Base-by-base conservation (phyloP, 2,888 invertebrate genomes). In the Gastrophysa polygoni region DNA sequence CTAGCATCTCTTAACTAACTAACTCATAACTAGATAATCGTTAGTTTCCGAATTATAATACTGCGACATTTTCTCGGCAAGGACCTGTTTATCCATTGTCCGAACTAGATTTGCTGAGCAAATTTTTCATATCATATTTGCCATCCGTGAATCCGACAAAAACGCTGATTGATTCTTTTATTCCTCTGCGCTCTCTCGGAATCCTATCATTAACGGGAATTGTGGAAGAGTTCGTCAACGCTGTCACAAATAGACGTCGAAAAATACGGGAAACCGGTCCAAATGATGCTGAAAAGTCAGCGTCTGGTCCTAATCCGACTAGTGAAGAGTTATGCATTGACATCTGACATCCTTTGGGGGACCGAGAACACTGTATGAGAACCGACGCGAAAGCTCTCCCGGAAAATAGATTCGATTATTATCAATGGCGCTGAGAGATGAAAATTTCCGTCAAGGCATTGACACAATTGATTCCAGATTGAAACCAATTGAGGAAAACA, bases 241-340 rank as follows among this genome's bases (percentile, higher is more conserved):
- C 21, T 52, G 52, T 52, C 52, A 52, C 21, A 52, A 38, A 16
- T 34, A 14, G 21, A 52, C 34, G 21, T 38, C 34, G 38, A 38
- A 38, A 52, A 52, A 52, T 52, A 34, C 34, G 38, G 52, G 38
- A 43, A 59, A 38, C 47, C 52, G 46, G 46, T 32, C 70, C 61
- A 68, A 69, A 67, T 68, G 67, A 69, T 64, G 66, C 57, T 66
- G 64, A 66, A 64, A 69, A 62, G 65, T 59, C 59, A 59, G 64
- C 66, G 17, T 66, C 51, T 18, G 55, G 59, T 50, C 47, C 59
- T 72, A 70, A 72, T 71, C 71, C 70, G 67, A 51, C 56, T 52
- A 63, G 70, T 70, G 71, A 72, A 69, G 69, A 71, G 72, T 71
- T 68, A 61, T 63, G 57, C 69, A 70, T 69, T 71, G 72, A 72